These are phyloP conservation scores for Dexiosoma caninum DNA, from an alignment of 2,888 invertebrate species.

Conservation along the genomic window DNA sequence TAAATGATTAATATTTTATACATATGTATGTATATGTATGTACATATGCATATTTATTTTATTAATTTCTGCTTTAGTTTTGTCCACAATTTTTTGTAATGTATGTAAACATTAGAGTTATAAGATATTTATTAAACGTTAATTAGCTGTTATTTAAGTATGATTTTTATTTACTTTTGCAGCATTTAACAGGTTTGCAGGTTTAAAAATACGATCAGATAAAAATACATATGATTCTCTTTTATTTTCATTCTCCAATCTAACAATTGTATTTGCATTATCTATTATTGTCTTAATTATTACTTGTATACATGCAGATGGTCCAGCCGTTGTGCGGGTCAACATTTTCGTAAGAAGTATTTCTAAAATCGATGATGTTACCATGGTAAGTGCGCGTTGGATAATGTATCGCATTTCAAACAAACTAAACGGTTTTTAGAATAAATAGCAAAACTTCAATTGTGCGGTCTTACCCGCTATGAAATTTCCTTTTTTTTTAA, in stretches of 20 bases:
- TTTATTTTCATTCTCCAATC: slow-evolving; percentile 12
- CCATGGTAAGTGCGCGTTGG: slow-evolving; percentile 91
- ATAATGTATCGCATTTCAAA: slow-evolving; percentile 66
- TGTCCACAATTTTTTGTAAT: slow-evolving; percentile 22
- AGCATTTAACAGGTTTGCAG: not conserved
- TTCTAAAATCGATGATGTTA: slow-evolving; percentile 99
- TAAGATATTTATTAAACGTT: not conserved
- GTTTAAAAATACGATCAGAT: not conserved
- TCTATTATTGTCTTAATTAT: slow-evolving; percentile 59
- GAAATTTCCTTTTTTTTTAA: not conserved
- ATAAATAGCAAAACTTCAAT: slow-evolving; percentile 23
- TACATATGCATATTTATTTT: no score
- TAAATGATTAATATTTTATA: no score
- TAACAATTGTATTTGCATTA: slow-evolving; percentile 39
- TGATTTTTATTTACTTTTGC: not conserved
- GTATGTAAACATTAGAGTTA: not conserved
- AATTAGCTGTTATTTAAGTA: not conserved
- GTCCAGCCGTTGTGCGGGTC: slow-evolving; percentile 96
- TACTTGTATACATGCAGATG: slow-evolving; percentile 81
- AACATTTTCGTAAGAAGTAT: slow-evolving; percentile 99
- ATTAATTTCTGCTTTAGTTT: slow-evolving; percentile 35
- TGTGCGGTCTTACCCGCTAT: slow-evolving; percentile 1
- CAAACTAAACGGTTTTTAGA: slow-evolving; percentile 47
- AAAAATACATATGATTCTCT: not conserved
- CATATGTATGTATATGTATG: no score